Conservation (phyloP, 2,797 vertebrate species). For the Echiichthys vipera region DNA sequence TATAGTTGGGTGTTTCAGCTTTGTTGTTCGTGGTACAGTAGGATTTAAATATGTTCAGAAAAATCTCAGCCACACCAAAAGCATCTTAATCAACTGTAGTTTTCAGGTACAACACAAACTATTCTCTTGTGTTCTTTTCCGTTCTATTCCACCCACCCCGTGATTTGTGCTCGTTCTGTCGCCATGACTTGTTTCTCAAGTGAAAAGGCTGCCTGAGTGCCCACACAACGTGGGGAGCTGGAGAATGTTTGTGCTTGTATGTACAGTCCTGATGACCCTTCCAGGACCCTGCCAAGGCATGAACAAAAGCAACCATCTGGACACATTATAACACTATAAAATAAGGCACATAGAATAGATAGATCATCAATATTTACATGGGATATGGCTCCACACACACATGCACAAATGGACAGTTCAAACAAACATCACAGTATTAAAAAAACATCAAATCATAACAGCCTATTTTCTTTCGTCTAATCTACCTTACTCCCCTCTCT, state of each 20-base stretch:
- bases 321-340: slow-evolving; percentile 31
- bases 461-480: not conserved
- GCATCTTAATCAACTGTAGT: not conserved
- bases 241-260: slow-evolving; percentile 38
- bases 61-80: no score
- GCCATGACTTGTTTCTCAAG: not conserved
- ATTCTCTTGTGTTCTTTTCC: not conserved
- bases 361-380: slow-evolving; percentile 63
- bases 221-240: not conserved
- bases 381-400: slow-evolving; percentile 62
- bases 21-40: not conserved
- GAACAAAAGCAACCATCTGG: slow-evolving; percentile 41
- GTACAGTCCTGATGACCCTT: slow-evolving; percentile 34
- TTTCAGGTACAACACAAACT: not conserved
- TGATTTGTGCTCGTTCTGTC: not conserved
- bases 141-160: no score
- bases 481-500: not conserved
- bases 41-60: not conserved
- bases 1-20: not conserved
- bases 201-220: not conserved
- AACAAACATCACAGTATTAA: slow-evolving; percentile 73
- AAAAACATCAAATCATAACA: slow-evolving; percentile 35
- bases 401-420: slow-evolving; percentile 36
- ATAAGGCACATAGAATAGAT: slow-evolving; percentile 42
- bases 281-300: slow-evolving; percentile 19